phyloP scores from a whole-genome alignment of 1,140 invertebrate species.

The Danaus melanippus region DNA sequence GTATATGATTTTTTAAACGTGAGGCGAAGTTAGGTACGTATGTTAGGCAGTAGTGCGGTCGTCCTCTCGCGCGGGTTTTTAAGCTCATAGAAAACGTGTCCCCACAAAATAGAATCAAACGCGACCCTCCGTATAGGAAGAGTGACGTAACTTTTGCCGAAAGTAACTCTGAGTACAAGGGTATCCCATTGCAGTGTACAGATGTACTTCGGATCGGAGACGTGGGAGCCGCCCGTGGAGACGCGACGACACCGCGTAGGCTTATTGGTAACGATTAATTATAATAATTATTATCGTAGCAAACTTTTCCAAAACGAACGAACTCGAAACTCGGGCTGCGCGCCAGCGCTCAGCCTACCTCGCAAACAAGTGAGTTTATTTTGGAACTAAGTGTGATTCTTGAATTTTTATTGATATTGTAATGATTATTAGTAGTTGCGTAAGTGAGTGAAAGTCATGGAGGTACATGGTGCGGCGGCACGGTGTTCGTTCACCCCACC shows the following conservation, averaged over 20 bases:
- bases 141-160: conserved; percentile 19
- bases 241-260: conserved; percentile 69
- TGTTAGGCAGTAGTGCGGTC: conserved; percentile 69
- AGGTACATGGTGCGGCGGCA: conserved; percentile 38
- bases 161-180: conserved; percentile 16
- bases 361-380: conserved; percentile 80
- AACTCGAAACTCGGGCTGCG: conserved; percentile 78
- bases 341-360: conserved; percentile 76
- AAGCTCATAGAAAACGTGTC: conserved; percentile 21
- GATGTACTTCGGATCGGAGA: conserved; percentile 9
- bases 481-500: conserved; percentile 20
- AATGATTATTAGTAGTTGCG: conserved; percentile 69
- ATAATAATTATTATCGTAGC: conserved; percentile 72
- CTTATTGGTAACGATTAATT: conserved; percentile 70
- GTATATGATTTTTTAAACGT: conserved; percentile 71
- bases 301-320: conserved; percentile 78
- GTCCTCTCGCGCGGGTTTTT: conserved; percentile 52
- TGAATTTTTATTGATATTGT: conserved; percentile 73
- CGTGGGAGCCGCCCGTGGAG: conserved; percentile 52
- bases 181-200: conserved; percentile 13
- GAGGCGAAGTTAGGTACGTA: conserved; percentile 67
- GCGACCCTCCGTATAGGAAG: conserved; percentile 25
- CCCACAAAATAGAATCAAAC: conserved; percentile 22
- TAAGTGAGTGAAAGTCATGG: conserved; percentile 60
- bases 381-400: conserved; percentile 81